Evolutionary conservation across 2,888 invertebrate genomes (phyloP).

Genomic region (Eilema sororculum): DNA sequence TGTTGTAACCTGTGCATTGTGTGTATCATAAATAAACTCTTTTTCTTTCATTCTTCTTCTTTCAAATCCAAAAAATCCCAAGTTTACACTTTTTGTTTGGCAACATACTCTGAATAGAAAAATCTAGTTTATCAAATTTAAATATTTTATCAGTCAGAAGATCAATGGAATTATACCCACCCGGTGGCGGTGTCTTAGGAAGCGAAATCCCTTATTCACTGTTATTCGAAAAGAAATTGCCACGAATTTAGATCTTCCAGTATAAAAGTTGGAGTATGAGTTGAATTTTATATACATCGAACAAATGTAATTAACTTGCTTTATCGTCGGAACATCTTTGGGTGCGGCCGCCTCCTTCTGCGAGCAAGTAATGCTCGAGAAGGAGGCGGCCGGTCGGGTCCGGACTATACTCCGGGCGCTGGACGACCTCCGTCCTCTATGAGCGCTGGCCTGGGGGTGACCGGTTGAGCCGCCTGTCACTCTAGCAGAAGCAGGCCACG

Average conservation of each 20-base stretch:
- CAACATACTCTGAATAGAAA: neutral
- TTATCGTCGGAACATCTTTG: neutral
- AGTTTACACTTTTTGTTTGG: neutral
- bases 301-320: neutral
- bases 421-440: no score
- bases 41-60: no score
- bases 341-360: no score
- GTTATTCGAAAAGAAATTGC: neutral
- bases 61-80: neutral
- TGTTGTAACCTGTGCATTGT: no score
- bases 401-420: no score
- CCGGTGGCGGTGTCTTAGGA: neutral
- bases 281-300: neutral
- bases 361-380: no score
- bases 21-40: no score
- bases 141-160: neutral
- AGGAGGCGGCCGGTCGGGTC: no score
- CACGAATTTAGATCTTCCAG: neutral
- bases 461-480: no score
- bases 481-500: no score
- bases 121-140: neutral
- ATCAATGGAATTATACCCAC: constrained; percentile 2
- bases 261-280: neutral
- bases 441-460: no score
- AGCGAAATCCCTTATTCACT: neutral